Percentiles rank a stretch among this genome's conserved stretches.
These are phyloP conservation scores for Scrobipalpa costella DNA, from an alignment of 2,888 invertebrate species.

Conservation along the genomic window DNA sequence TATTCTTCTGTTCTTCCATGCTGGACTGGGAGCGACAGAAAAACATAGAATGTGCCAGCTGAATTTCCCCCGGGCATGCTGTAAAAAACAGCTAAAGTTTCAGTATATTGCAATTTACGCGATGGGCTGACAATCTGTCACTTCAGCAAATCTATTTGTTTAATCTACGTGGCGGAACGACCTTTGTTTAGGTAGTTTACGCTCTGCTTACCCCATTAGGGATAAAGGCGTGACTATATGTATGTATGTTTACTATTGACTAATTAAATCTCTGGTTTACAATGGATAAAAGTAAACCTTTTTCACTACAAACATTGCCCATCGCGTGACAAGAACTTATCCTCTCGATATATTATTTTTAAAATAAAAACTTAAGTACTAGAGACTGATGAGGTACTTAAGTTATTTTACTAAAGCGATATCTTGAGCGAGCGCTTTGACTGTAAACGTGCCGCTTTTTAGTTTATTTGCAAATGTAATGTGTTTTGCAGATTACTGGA, in stretches of 20 bases:
- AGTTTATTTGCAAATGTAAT: neutral
- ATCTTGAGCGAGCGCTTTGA: neutral
- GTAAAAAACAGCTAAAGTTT: too few relatives aligned
- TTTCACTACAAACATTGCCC: constrained; percentile 38
- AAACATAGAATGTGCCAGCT: too few relatives aligned
- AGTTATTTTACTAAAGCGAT: neutral
- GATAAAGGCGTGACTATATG: neutral
- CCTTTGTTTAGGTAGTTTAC: too few relatives aligned
- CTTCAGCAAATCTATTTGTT: too few relatives aligned
- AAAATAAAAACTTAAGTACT: constrained; percentile 21
- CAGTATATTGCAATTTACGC: too few relatives aligned
- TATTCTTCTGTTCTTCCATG: too few relatives aligned
- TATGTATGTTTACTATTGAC: too few relatives aligned
- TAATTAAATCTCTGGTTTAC: neutral
- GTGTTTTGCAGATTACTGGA: neutral
- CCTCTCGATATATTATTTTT: constrained; percentile 8
- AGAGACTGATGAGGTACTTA: constrained; percentile 20
- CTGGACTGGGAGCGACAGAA: too few relatives aligned
- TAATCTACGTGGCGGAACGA: too few relatives aligned
- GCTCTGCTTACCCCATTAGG: too few relatives aligned
- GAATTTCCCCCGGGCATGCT: too few relatives aligned
- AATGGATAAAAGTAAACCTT: neutral
- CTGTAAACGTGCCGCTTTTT: neutral
- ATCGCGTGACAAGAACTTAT: constrained; percentile 32
- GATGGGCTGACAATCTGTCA: too few relatives aligned